A percentile compares a stretch with the other conserved stretches of the same genome.
Conservation (phyloP, 2,113 vertebrate genomes). For the Ophiodon elongatus region DNA sequence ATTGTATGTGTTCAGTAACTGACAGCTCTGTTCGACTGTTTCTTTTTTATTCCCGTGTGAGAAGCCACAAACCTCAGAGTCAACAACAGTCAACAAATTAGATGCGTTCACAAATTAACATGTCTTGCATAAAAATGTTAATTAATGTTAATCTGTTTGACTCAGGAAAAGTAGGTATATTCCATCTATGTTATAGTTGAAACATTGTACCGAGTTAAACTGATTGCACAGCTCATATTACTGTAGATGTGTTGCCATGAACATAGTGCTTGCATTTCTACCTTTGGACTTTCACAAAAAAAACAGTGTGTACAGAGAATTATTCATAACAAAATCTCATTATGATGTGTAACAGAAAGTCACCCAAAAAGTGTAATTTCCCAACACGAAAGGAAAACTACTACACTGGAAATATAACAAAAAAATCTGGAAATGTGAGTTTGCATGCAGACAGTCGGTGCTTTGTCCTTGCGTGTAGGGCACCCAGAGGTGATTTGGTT, state of each 20-base stretch:
- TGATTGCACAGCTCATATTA: background rate
- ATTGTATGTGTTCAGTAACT: background rate
- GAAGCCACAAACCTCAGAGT: background rate
- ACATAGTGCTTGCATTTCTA: background rate
- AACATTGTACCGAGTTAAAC: background rate
- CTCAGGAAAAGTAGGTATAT: background rate
- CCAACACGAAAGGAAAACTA: slow-evolving; percentile 17
- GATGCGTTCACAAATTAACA: background rate
- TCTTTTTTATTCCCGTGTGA: background rate
- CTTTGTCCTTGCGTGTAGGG: slow-evolving; percentile 80
- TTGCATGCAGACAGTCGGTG: slow-evolving; percentile 27
- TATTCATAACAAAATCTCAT: background rate
- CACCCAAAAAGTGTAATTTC: slow-evolving; percentile 7
- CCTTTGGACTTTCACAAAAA: background rate
- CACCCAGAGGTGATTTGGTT: slow-evolving; percentile 75
- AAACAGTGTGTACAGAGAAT: background rate
- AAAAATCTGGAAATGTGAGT: background rate
- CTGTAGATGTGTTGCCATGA: background rate
- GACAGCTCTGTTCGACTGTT: background rate
- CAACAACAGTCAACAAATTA: background rate
- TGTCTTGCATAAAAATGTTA: background rate
- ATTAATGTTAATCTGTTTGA: too few species aligned
- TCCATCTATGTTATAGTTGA: background rate
- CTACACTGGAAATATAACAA: background rate
- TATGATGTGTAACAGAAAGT: background rate